phyloP scores from a whole-genome alignment of 2,113 vertebrate genomes.

The Ptilonorhynchus violaceus region DNA sequence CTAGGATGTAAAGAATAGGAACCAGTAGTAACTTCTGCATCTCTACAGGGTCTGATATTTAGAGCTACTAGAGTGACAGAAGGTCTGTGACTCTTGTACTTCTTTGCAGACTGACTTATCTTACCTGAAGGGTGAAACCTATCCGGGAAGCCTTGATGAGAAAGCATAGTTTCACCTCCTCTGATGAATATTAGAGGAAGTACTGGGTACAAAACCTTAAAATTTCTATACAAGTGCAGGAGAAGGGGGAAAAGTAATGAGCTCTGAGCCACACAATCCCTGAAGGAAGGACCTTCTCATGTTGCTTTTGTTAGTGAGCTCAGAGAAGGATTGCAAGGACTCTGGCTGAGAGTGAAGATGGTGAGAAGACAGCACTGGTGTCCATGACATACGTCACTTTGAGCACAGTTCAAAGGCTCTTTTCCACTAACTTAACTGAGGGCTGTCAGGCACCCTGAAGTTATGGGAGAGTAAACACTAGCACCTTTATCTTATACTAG shows the following conservation, averaged over 20 bases:
- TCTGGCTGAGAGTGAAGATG: not conserved
- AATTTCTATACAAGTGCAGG: not conserved
- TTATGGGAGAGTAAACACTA: not conserved
- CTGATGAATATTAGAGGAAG: not conserved
- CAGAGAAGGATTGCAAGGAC: not conserved
- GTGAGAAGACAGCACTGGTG: not conserved
- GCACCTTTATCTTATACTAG: not conserved
- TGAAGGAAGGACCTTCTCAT: not conserved
- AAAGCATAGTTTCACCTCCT: not conserved
- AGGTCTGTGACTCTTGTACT: not conserved
- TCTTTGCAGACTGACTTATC: not conserved
- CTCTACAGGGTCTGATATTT: not conserved
- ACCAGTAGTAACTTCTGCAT: not conserved
- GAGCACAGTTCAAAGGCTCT: not conserved
- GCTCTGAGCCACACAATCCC: not conserved
- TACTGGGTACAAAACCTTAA: not conserved
- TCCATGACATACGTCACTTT: not conserved
- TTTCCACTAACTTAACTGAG: not conserved
- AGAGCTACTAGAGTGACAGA: not conserved
- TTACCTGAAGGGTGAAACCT: not conserved
- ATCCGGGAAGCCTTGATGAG: not conserved
- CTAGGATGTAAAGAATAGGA: not conserved
- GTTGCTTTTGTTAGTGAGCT: not conserved
- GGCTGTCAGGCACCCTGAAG: not conserved
- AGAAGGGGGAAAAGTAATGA: not conserved